A percentile compares a stretch with the other conserved stretches of the same genome.
These are phyloP conservation scores for Myotis pilosus DNA, from an alignment of 2,797 vertebrate genomes.

Conservation along the genomic window DNA sequence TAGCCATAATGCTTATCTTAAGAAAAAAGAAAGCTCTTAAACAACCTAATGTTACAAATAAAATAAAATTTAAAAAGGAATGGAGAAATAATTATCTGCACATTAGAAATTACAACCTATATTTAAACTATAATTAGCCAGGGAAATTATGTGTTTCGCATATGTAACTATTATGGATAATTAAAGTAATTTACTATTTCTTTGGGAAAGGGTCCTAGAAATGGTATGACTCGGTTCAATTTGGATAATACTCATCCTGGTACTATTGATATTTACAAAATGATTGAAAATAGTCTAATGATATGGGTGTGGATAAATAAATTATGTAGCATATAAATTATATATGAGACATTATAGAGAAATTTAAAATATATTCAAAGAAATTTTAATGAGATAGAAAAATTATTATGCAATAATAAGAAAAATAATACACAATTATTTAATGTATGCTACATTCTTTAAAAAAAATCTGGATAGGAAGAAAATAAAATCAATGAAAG, in stretches of 20 bases:
- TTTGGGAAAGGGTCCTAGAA: no score
- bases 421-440: not conserved
- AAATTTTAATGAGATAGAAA: not conserved
- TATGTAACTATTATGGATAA: not conserved
- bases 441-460: not conserved
- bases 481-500: not conserved
- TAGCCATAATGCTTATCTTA: not conserved
- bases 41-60: not conserved
- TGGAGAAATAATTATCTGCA: not conserved
- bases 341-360: not conserved
- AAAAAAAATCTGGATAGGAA: not conserved
- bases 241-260: not conserved
- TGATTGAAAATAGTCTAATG: not conserved
- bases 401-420: not conserved
- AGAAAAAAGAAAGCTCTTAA: not conserved
- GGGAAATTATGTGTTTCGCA: not conserved
- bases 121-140: not conserved
- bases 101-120: not conserved
- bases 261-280: not conserved
- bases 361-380: not conserved
- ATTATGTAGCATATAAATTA: not conserved
- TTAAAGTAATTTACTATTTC: not conserved
- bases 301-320: not conserved
- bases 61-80: not conserved
- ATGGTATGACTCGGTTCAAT: not conserved